Evolutionary conservation across 2,113 vertebrate species (phyloP), one percentile per base, ranked within the genome.

Genomic region (Aegithalos caudatus): DNA sequence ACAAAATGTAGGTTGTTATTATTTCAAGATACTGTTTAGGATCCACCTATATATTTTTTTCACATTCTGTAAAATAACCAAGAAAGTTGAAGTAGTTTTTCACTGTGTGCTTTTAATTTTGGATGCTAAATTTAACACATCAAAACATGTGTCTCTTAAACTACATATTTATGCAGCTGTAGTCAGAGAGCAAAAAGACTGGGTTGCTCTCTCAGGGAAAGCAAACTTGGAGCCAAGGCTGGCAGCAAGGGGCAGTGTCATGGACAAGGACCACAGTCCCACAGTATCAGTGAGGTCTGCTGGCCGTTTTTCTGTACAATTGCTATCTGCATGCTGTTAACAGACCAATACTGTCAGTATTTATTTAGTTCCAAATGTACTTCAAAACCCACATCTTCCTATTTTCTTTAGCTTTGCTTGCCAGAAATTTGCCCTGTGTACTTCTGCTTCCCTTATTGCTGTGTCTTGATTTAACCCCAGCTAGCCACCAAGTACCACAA

Each of bases 291-390:
- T 21, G 37, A 81, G 35, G 18, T 81, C 35, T 78, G 27, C 23
- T 81, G 66, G 21, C 48, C 44, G 15, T 50, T 77, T 48, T 56
- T 70, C 38, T 64, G 19, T 35, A 12, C 0, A 1, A 12, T 11
- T 89, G 21, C 70, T 60, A 18, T 67, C 48, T 87, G 22, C 3
- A 0, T n/a, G 33, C 38, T 5, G 4, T 48, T 70, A 73, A 44
- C 1, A 3, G n/a, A 50, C 72, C 2, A 6, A 42, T 66, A 20
- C 27, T 35, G 15, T 29, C 64, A 58, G 42, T 78, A 58, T 92
- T 88, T 94, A 94, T 94, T 96, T 79, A 91, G 81, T 96, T 81
- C 61, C 37, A 84, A 87, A 94, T 90, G 57, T 91, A 93, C 87
- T 91, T 93, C 33, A 76, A 67, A 96, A 95, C 81, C 53, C 81